Evolutionary conservation across 1,140 invertebrate species (phyloP).

Genomic region (Antheraea mylitta): DNA sequence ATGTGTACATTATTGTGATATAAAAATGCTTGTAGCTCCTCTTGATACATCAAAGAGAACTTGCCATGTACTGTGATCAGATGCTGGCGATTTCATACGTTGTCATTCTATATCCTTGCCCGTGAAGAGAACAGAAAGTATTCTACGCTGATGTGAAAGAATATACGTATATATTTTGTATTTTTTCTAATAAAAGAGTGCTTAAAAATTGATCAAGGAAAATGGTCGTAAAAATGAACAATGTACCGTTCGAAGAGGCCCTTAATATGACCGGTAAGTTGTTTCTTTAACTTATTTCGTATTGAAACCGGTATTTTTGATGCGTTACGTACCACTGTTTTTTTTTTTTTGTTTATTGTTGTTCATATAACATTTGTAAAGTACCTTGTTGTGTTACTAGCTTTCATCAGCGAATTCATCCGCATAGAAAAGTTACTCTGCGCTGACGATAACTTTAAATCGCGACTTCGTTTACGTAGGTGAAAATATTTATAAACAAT

Average conservation of each 20-base stretch:
- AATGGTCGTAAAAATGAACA: slow-evolving; percentile 16
- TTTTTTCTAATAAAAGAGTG: no score
- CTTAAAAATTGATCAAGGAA: neutral
- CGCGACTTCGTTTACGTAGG: no score
- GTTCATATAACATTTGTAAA: neutral
- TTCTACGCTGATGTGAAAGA: neutral
- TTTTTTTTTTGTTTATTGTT: neutral
- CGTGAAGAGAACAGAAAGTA: neutral
- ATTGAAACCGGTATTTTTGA: no score
- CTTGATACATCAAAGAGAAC: neutral
- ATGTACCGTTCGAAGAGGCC: slow-evolving; percentile 16
- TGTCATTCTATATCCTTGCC: neutral
- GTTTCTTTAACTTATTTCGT: no score
- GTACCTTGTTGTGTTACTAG: no score
- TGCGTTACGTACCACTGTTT: neutral
- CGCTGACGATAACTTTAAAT: no score
- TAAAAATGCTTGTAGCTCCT: neutral
- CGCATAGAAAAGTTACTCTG: no score
- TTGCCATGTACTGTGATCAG: neutral
- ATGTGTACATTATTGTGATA: neutral
- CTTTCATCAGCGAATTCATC: no score
- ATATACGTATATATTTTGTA: neutral
- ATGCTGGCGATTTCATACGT: neutral
- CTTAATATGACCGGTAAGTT: slow-evolving; percentile 18
- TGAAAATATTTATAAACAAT: no score